Base-by-base conservation (phyloP, 2,113 vertebrate species). In the Equus quagga region DNA sequence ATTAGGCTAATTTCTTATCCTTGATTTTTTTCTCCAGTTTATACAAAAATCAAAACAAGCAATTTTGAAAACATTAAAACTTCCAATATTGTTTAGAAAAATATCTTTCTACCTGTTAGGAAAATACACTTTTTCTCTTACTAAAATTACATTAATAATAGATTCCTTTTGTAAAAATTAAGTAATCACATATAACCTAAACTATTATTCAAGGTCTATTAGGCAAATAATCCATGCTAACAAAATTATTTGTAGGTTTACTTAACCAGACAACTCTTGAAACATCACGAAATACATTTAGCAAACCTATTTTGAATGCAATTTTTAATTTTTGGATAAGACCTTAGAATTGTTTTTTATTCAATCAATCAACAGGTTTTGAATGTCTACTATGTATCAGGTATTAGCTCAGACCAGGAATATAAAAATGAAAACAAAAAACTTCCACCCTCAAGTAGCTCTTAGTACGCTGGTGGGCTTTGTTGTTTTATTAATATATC, bases 41-140 rank as follows among this genome's bases (percentile, higher is more conserved):
- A 75, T 10, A 84, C 33, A 81, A 91, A 86, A 93, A 67, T 64
- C 19, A 93, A 95, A 78, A 81, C 11, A 91, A 96, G 11, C 1
- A 41, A 86, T 49, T 92, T 78, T 91, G 5, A 96, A 91, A 95
- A 31, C 31, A 91, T 51, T 91, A 97, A 95, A 46, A 44, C 6
- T 24, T 64, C 12, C n/a, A 26, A 51, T 69, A 33, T n/a, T 91
- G 1, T 78, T 96, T 69, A 91, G 19, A 60, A 96, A 86, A 87
- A 65, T 17, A 58, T n/a, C 41, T n/a, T 84, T 91, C 73, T 60
- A 10, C 24, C 8, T 79, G 4, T 33, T 84, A 49, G 13, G 28
- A 87, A 89, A 85, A 69, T 56, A 67, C 36, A 54, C 10, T 26
- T 90, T 51, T 92, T 67, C 51, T 65, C 46, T 82, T 84, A 72